phyloP scores from a whole-genome alignment of 2,113 vertebrate genomes.

The Cavia porcellus region DNA sequence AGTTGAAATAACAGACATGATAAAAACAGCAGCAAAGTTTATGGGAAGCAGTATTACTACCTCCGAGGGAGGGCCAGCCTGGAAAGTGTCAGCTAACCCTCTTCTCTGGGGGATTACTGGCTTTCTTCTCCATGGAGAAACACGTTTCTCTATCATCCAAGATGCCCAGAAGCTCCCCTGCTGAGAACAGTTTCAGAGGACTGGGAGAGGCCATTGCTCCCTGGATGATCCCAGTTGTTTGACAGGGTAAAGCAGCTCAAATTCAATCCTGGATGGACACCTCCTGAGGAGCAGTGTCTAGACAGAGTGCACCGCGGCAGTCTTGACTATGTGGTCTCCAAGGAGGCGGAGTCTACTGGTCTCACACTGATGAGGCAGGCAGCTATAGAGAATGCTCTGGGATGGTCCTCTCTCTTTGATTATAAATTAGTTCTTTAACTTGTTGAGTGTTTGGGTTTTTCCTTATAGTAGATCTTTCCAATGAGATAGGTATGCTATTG shows the following conservation, averaged over 20 bases:
- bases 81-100: neutral
- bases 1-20: neutral
- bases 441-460: neutral
- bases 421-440: neutral
- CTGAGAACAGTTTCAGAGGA: neutral
- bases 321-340: neutral
- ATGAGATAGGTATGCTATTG: neutral
- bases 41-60: neutral
- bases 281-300: neutral
- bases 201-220: neutral
- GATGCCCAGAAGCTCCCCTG: neutral
- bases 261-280: neutral
- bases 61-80: neutral
- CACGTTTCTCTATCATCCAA: neutral
- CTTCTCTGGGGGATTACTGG: neutral
- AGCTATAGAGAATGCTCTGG: neutral
- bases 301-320: neutral
- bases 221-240: neutral
- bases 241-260: neutral
- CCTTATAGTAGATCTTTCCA: neutral
- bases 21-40: neutral
- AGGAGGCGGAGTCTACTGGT: neutral
- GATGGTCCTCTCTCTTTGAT: neutral
- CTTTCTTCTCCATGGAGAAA: constrained; percentile 3
- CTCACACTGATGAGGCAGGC: neutral